Evolutionary conservation across 2,113 vertebrate species (phyloP).

Genomic region (Scomber japonicus): DNA sequence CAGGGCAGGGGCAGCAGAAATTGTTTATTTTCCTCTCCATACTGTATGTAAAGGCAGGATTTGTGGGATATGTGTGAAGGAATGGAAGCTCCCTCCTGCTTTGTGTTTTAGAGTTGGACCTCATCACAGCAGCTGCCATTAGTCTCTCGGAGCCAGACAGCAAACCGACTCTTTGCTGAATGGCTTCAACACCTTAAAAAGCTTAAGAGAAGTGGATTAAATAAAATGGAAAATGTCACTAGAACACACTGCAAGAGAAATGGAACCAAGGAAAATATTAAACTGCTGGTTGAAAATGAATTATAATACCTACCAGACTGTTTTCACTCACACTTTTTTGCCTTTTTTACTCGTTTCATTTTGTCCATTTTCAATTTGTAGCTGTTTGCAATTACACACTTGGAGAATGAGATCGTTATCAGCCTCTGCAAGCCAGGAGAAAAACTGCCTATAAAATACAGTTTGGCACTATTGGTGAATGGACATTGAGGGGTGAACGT

Average conservation of each 20-base stretch:
- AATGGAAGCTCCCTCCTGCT: constrained; percentile 47
- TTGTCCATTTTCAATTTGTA: constrained; percentile 18
- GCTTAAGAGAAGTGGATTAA: constrained; percentile 22
- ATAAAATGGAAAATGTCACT: constrained; percentile 33
- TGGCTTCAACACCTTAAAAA: constrained; percentile 34
- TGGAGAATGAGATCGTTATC: not conserved
- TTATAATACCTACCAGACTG: not conserved
- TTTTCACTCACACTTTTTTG: constrained; percentile 6
- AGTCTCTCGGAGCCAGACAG: constrained; percentile 16
- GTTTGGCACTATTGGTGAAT: not conserved
- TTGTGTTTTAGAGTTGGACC: constrained; percentile 38
- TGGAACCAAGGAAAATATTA: constrained; percentile 31
- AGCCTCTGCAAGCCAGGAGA: not conserved
- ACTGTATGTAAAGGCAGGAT: constrained; percentile 57
- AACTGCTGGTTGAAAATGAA: constrained; percentile 7
- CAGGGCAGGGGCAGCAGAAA: constrained; percentile 17
- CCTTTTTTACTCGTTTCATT: not conserved
- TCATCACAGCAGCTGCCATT: constrained; percentile 36
- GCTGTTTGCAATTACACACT: not conserved
- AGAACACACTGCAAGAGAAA: constrained; percentile 7
- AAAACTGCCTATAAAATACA: not conserved
- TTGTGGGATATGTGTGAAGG: constrained; percentile 57
- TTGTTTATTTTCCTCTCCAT: constrained; percentile 64
- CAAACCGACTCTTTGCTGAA: constrained; percentile 10
- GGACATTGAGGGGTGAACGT: not conserved